Conservation (phyloP, 1,140 invertebrate species). For the Mercenaria mercenaria region DNA sequence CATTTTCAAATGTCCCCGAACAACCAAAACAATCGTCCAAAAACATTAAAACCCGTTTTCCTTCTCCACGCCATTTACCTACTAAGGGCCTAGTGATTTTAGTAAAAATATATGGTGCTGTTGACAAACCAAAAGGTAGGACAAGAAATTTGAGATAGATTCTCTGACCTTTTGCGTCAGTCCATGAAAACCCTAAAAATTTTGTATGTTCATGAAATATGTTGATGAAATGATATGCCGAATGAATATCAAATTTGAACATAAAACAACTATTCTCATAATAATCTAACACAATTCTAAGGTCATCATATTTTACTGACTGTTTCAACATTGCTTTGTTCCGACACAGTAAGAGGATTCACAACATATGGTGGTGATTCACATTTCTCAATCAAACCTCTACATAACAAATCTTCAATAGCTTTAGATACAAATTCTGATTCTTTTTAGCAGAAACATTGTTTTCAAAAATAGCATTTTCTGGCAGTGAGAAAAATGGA, state of each 20-base stretch:
- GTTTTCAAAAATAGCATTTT: neutral
- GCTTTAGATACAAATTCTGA: neutral
- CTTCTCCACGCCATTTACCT: conserved; percentile 42
- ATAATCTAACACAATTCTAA: neutral
- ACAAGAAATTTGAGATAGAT: conserved; percentile 33
- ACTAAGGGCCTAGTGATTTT: conserved; percentile 43
- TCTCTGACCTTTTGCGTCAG: neutral
- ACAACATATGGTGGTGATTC: neutral
- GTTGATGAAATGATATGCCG: conserved; percentile 28
- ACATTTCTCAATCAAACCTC: conserved; percentile 17
- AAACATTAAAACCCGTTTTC: conserved; percentile 35
- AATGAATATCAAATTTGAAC: conserved; percentile 51
- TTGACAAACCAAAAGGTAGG: too few relatives aligned
- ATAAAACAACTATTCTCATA: too few relatives aligned
- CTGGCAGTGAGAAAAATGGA: neutral
- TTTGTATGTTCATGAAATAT: conserved; percentile 13
- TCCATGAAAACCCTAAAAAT: conserved; percentile 25
- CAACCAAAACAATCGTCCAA: too few relatives aligned
- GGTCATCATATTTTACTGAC: conserved; percentile 20
- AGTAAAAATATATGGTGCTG: conserved; percentile 40
- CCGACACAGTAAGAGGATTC: conserved; percentile 38
- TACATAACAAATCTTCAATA: conserved; percentile 30
- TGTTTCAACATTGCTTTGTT: conserved; percentile 2
- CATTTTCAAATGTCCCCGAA: neutral
- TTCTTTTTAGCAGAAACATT: neutral